phyloP scores from a whole-genome alignment of 2,797 vertebrate species.

The Antrozous pallidus region DNA sequence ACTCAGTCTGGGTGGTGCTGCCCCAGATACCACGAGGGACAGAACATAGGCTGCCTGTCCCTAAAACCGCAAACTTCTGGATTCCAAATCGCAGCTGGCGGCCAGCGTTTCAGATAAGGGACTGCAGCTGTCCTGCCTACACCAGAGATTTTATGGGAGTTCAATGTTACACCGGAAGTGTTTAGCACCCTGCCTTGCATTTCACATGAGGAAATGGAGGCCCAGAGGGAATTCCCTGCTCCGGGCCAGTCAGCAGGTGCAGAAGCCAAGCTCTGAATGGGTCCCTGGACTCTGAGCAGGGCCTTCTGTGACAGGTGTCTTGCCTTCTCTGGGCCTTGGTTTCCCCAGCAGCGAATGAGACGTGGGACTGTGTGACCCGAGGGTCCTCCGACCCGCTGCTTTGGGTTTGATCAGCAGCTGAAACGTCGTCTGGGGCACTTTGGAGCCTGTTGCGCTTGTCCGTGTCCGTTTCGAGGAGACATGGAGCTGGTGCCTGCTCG shows the following conservation, averaged over 20 bases:
- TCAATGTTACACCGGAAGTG: background rate
- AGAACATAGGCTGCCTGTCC: background rate
- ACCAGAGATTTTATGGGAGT: accelerated
- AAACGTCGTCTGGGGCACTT: background rate
- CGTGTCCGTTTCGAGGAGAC: background rate
- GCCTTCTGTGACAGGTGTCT: background rate
- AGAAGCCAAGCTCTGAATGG: background rate
- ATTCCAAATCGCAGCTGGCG: background rate
- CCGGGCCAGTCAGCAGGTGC: background rate
- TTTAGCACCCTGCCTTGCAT: background rate
- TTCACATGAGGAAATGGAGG: background rate
- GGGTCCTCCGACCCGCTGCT: background rate
- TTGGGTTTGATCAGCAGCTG: background rate
- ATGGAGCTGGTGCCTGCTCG: accelerated
- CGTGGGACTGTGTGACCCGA: background rate
- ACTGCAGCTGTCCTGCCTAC: background rate
- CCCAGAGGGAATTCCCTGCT: background rate
- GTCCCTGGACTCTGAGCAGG: accelerated
- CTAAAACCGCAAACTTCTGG: background rate
- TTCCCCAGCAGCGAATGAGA: background rate
- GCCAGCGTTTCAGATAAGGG: background rate
- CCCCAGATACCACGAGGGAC: background rate
- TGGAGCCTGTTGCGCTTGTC: accelerated
- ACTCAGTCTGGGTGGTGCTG: background rate
- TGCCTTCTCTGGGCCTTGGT: background rate